Conservation (phyloP, 1,140 invertebrate species). For the Sarcophaga peregrina region DNA sequence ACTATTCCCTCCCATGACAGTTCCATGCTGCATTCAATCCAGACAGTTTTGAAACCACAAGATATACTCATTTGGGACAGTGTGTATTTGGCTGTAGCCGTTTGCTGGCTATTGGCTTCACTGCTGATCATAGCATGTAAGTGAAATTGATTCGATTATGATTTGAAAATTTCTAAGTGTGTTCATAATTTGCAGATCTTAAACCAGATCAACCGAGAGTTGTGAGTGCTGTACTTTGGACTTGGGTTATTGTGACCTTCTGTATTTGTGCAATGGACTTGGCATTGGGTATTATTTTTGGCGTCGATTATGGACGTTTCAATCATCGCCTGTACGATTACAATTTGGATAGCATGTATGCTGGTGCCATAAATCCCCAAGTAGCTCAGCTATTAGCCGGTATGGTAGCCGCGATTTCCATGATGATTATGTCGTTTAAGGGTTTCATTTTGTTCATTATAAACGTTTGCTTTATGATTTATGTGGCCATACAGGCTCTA, state of each 20-base stretch:
- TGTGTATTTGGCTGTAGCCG: constrained; percentile 56
- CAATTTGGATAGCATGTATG: constrained; percentile 52
- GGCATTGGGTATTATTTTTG: constrained; percentile 60
- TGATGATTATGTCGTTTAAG: constrained; percentile 65
- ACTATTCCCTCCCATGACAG: constrained; percentile 52
- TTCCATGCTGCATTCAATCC: constrained; percentile 46
- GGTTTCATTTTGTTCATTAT: constrained; percentile 62
- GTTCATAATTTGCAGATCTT: constrained; percentile 48
- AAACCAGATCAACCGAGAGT: constrained; percentile 53
- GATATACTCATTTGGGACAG: constrained; percentile 58
- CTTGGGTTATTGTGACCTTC: constrained; percentile 56
- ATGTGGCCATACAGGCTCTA: constrained; percentile 50
- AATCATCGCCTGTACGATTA: constrained; percentile 45
- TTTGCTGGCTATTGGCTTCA: constrained; percentile 58
- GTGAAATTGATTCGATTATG: constrained; percentile 43
- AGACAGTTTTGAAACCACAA: constrained; percentile 53
- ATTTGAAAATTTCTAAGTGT: neutral
- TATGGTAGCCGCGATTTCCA: constrained; percentile 54
- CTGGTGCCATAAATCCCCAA: constrained; percentile 44
- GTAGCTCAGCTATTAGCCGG: constrained; percentile 53
- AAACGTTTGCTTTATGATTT: constrained; percentile 55
- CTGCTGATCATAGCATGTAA: constrained; percentile 55
- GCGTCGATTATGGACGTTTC: constrained; percentile 57
- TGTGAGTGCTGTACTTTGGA: constrained; percentile 50
- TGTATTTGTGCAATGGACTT: constrained; percentile 61